A percentile compares a stretch with the other conserved stretches of the same genome.
Evolutionary conservation across 2,888 invertebrate species (phyloP).

Genomic region (Tetragonula carbonaria): DNA sequence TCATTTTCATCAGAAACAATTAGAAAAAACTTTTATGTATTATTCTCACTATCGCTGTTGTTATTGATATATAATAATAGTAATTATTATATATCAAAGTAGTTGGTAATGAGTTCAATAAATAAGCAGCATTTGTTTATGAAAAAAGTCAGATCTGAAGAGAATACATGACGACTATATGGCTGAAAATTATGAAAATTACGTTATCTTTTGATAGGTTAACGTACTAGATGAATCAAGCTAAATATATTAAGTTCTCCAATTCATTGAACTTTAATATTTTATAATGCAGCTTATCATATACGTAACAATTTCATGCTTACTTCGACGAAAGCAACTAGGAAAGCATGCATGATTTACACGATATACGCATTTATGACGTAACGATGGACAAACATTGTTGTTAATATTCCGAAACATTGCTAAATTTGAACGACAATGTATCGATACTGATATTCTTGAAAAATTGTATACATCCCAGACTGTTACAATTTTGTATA

Average conservation of each 20-base stretch:
- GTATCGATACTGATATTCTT: slow-evolving; percentile 14
- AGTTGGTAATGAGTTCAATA: neutral
- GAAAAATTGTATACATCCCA: slow-evolving; percentile 10
- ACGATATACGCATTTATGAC: neutral
- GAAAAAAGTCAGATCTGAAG: neutral
- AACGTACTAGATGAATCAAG: neutral
- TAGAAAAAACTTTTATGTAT: neutral
- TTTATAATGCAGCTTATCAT: slow-evolving; percentile 1
- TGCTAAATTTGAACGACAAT: neutral
- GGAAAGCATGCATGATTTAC: slow-evolving; percentile 2
- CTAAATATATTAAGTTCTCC: neutral
- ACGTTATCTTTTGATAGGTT: neutral
- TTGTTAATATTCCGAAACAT: neutral
- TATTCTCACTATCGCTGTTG: neutral
- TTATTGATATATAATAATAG: neutral
- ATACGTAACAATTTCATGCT: neutral
- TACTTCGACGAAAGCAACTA: neutral
- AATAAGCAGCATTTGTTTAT: slow-evolving; percentile 1
- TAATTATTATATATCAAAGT: neutral
- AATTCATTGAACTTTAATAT: slow-evolving; percentile 11
- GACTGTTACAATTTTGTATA: slow-evolving; percentile 16
- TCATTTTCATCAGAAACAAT: neutral
- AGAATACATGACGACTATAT: neutral
- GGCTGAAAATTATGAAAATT: slow-evolving; percentile 1
- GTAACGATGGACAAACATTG: neutral